phyloP scores from a whole-genome alignment of 2,113 vertebrate species.

The Rousettus leschenaultii region DNA sequence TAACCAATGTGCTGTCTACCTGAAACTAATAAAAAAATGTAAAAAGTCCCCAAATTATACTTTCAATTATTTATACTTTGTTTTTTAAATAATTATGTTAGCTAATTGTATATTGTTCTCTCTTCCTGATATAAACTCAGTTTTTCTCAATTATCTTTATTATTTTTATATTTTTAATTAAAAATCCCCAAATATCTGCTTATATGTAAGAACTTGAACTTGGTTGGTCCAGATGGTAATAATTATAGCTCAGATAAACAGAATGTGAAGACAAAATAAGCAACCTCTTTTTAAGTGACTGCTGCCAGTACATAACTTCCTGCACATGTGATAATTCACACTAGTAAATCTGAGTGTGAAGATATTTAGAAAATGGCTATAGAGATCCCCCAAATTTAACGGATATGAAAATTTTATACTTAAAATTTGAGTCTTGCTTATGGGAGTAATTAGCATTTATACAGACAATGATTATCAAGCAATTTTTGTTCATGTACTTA shows the following conservation, averaged over 20 bases:
- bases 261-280: background rate
- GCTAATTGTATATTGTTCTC: background rate
- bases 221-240: background rate
- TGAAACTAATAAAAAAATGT: no score
- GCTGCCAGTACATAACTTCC: background rate
- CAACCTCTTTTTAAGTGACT: background rate
- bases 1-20: no score
- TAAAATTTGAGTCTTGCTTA: constrained; percentile 26
- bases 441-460: constrained; percentile 37
- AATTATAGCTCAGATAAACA: background rate
- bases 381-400: background rate
- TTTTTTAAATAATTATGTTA: background rate
- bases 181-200: background rate
- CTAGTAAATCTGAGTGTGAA: background rate
- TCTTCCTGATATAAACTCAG: background rate
- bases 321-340: background rate
- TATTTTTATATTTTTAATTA: background rate
- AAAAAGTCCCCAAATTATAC: background rate
- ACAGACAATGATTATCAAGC: constrained; percentile 1
- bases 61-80: constrained; percentile 17
- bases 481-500: constrained; percentile 29
- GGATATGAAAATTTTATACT: constrained; percentile 25
- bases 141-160: constrained; percentile 1
- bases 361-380: constrained; percentile 9
- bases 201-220: background rate